Conservation (phyloP, 2,113 vertebrate genomes). For the Rhynchopsitta pachyrhyncha region DNA sequence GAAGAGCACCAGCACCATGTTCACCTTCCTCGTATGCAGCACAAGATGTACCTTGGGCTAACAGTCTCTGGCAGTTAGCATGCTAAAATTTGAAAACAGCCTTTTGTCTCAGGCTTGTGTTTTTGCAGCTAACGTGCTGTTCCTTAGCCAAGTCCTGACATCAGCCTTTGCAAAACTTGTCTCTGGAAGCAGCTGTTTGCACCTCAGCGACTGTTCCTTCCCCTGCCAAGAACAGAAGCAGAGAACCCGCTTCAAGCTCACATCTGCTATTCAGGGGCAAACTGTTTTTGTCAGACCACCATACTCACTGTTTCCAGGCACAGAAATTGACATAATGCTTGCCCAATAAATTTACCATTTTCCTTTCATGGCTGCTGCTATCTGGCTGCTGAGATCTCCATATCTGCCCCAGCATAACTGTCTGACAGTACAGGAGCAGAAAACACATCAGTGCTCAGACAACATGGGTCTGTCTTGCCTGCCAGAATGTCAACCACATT, state of each 20-base stretch:
- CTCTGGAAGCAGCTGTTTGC: neutral
- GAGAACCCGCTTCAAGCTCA: neutral
- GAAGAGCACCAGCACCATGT: neutral
- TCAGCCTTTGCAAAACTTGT: neutral
- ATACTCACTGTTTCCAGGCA: neutral
- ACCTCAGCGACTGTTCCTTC: neutral
- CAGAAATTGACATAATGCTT: neutral
- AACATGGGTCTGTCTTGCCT: neutral
- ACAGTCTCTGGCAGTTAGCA: neutral
- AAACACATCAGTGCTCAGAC: neutral
- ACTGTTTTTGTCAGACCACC: neutral
- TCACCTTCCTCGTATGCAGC: neutral
- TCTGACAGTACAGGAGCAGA: neutral
- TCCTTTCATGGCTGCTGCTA: neutral
- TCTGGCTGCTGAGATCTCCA: neutral
- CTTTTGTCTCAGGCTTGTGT: neutral
- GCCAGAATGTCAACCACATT: neutral
- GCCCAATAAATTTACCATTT: neutral
- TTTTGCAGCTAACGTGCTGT: neutral
- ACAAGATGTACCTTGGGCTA: neutral
- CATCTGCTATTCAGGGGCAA: neutral
- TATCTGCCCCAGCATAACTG: neutral
- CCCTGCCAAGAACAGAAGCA: neutral
- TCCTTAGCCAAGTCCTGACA: constrained; percentile 13
- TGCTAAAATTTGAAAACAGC: neutral